These are phyloP conservation scores for Planococcus citri DNA, from an alignment of 1,140 invertebrate species.

Conservation along the genomic window DNA sequence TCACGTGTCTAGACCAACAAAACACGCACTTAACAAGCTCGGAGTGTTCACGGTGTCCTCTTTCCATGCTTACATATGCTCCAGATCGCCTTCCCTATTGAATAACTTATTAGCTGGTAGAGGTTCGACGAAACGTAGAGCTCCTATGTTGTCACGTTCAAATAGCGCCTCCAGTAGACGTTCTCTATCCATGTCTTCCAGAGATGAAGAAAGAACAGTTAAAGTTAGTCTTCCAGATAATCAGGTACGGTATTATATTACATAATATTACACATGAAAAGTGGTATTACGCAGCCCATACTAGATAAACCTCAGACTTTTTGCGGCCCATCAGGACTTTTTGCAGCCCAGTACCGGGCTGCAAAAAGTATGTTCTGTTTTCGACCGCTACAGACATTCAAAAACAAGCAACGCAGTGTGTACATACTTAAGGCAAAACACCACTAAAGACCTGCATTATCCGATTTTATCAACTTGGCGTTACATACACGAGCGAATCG, in stretches of 20 bases:
- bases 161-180: constrained; percentile 72
- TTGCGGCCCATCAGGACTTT: too few species aligned
- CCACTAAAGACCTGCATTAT: too few species aligned
- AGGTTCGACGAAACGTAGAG: constrained; percentile 72
- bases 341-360: too few species aligned
- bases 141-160: constrained; percentile 73
- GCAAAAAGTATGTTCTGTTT: too few species aligned
- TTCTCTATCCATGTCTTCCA: constrained; percentile 57
- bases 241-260: constrained; percentile 45
- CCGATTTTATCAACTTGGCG: too few species aligned
- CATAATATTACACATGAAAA: too few species aligned
- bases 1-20: constrained; percentile 87
- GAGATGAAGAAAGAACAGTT: constrained; percentile 70
- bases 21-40: constrained; percentile 84
- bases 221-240: constrained; percentile 82
- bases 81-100: constrained; percentile 77
- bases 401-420: too few species aligned
- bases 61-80: constrained; percentile 94
- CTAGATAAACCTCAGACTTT: too few species aligned
- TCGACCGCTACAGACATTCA: too few species aligned
- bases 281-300: too few species aligned
- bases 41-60: constrained; percentile 96
- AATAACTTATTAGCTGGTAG: constrained; percentile 83
- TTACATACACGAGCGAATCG: too few species aligned
- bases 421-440: too few species aligned